A percentile compares a stretch with the other conserved stretches of the same genome.
Conservation (phyloP, 1,140 invertebrate species). For the Globodera rostochiensis region DNA sequence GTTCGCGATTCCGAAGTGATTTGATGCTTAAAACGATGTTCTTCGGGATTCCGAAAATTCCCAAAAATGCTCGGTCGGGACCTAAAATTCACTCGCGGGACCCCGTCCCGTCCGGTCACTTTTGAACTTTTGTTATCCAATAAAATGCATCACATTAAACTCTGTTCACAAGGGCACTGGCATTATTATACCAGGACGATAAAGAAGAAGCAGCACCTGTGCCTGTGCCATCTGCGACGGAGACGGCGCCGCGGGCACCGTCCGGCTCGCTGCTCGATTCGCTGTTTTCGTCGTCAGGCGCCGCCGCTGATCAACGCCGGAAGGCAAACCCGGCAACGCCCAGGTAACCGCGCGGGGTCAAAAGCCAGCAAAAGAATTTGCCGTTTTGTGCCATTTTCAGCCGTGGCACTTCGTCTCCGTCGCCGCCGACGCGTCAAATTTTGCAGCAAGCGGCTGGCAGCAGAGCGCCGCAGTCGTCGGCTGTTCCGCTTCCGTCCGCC, state of each 20-base stretch:
- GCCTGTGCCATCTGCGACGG: not conserved
- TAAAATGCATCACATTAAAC: too few relatives aligned
- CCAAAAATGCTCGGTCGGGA: too few relatives aligned
- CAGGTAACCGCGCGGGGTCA: not conserved
- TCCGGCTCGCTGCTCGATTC: constrained; percentile 26
- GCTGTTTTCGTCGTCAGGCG: constrained; percentile 10
- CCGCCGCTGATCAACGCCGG: not conserved
- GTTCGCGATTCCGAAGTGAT: too few relatives aligned
- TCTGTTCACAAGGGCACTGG: too few relatives aligned
- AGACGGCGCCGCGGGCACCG: not conserved
- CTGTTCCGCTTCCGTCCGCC: not conserved
- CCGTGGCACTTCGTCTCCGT: constrained; percentile 2
- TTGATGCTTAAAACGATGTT: too few relatives aligned
- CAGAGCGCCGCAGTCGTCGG: not conserved
- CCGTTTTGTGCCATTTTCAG: not conserved
- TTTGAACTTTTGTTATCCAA: too few relatives aligned
- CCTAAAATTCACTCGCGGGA: too few relatives aligned
- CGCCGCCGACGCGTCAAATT: not conserved
- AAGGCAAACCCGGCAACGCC: not conserved
- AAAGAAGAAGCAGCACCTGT: not conserved
- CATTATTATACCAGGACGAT: not conserved
- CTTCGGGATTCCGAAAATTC: too few relatives aligned
- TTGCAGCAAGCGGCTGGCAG: not conserved
- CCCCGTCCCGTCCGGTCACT: too few relatives aligned
- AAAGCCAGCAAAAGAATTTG: not conserved